phyloP scores from a whole-genome alignment of 2,113 vertebrate species.

The Trichechus manatus region DNA sequence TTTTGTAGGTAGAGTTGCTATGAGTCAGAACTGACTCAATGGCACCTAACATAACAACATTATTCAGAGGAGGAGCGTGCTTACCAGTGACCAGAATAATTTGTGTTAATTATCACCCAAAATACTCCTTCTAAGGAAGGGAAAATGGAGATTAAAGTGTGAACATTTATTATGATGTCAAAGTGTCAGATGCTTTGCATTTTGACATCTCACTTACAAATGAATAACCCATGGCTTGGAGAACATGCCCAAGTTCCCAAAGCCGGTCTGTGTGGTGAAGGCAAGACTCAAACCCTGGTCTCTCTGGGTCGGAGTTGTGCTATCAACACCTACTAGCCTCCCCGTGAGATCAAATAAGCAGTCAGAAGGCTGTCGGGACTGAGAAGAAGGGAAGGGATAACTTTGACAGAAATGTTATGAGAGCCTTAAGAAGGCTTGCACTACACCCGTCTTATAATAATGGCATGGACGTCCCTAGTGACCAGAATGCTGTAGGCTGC shows the following conservation, averaged over 20 bases:
- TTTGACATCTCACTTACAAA: neutral
- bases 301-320: neutral
- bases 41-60: too few species aligned
- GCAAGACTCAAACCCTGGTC: neutral
- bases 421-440: neutral
- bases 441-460: neutral
- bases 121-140: neutral
- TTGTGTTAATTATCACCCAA: neutral
- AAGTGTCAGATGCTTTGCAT: neutral
- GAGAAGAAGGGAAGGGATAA: neutral
- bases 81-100: neutral
- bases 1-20: too few species aligned
- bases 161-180: neutral
- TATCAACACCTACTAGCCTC: neutral
- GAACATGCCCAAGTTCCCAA: neutral
- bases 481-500: neutral
- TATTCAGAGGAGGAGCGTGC: neutral
- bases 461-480: neutral
- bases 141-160: neutral
- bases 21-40: too few species aligned
- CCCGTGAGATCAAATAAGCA: neutral
- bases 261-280: neutral
- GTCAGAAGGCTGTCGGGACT: neutral
- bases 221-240: neutral
- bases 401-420: neutral